Conservation (phyloP, 2,797 vertebrate genomes). For the Cephalopachus bancanus region DNA sequence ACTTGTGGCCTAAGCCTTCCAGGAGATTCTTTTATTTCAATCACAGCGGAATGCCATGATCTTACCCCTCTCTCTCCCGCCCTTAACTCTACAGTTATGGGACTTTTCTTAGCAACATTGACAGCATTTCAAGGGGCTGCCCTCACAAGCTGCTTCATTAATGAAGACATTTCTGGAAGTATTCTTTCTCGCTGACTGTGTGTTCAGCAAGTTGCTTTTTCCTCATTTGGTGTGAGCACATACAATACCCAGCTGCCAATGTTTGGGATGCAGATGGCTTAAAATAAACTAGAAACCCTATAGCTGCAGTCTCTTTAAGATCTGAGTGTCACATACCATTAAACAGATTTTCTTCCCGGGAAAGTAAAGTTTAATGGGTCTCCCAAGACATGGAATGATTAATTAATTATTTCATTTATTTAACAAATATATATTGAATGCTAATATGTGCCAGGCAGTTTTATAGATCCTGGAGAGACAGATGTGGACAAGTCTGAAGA, state of each 20-base stretch:
- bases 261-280: constrained; percentile 53
- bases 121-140: constrained; percentile 60
- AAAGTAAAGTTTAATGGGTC: not conserved
- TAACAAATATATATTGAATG: constrained; percentile 46
- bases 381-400: not conserved
- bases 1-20: not conserved
- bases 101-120: constrained; percentile 54
- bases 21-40: not conserved
- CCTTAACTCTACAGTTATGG: not conserved
- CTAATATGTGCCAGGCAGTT: not conserved
- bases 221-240: constrained; percentile 44
- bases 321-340: not conserved
- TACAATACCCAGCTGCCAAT: constrained; percentile 33
- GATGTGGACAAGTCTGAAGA: not conserved
- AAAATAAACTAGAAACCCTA: constrained; percentile 24
- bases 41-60: not conserved
- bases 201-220: constrained; percentile 51
- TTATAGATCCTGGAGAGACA: not conserved
- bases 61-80: not conserved
- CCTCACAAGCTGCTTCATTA: constrained; percentile 54
- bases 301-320: not conserved
- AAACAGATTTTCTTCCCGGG: constrained; percentile 16
- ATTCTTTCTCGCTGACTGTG: constrained; percentile 58
- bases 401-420: constrained; percentile 42
- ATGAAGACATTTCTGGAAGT: constrained; percentile 75